Evolutionary conservation across 1,140 invertebrate genomes (phyloP), one percentile per base, ranked within the genome.

Genomic region (Drosophila ananassae): DNA sequence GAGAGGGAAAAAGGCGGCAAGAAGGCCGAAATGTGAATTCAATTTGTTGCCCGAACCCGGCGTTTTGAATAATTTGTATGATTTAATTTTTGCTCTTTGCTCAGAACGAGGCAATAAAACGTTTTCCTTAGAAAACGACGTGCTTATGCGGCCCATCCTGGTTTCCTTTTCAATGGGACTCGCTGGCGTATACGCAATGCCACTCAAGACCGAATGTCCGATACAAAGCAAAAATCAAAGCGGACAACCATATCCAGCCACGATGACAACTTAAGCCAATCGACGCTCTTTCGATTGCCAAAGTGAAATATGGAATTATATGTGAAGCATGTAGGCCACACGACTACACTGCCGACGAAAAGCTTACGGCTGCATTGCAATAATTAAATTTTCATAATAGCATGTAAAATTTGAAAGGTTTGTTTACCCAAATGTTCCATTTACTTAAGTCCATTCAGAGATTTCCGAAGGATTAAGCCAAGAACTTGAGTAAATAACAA

Each of bases 51-150:
- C 47, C 47, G 0, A 64, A 13, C 73, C 61, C 12, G 34, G 28
- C 75, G 57, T 75, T 85, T 87, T 87, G 85, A 85, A 85, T 85
- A 85, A 85, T 85, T 87, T 85, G 82, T 85, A 81, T 72, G 74
- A 85, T 85, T 85, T 85, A 89, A 85, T 85, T 85, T 87, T 82
- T 82, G 75, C 67, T 55, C 71, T 76, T 69, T 58, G 10, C 55
- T 57, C 69, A 32, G 66, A 78, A 76, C 76, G 73, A 72, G 74
- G 74, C 78, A 87, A 87, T 85, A 85, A 85, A 85, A 75, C 62
- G 78, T 37, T 71, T 52, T 50, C 50, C 56, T 62, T 57, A 56
- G 66, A 64, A 48, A 68, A 56, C 63, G 62, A 76, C 56, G 78
- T 89, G 78, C 66, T 79, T 75, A 75, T 78, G 79, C 62, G 82